phyloP scores from a whole-genome alignment of 1,140 invertebrate genomes.

The Samia ricini region DNA sequence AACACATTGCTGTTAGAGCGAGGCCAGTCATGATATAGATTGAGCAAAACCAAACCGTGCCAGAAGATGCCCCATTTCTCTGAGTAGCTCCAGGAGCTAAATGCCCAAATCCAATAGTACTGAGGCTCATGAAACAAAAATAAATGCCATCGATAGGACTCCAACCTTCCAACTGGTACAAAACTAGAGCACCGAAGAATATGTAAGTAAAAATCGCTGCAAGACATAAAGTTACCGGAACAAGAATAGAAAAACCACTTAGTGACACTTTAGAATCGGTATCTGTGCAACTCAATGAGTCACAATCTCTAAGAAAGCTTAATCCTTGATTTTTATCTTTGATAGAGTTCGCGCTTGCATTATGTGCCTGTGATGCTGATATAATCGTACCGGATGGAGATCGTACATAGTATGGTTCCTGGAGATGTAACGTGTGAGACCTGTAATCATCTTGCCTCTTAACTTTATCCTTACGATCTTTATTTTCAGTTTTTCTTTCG shows the following conservation, averaged over 20 bases:
- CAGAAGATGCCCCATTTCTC: constrained; percentile 78
- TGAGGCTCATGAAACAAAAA: constrained; percentile 96
- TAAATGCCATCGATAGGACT: constrained; percentile 93
- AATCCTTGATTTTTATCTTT: constrained; percentile 75
- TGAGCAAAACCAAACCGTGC: constrained; percentile 93
- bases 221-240: constrained; percentile 87
- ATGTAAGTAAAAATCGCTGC: constrained; percentile 91
- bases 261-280: constrained; percentile 86
- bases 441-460: constrained; percentile 86
- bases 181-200: constrained; percentile 90
- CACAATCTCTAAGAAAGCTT: constrained; percentile 77
- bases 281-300: constrained; percentile 84
- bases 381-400: constrained; percentile 81
- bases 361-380: constrained; percentile 74
- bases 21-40: constrained; percentile 97
- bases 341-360: constrained; percentile 77
- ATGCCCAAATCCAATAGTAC: constrained; percentile 95
- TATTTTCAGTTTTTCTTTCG: constrained; percentile 87
- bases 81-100: constrained; percentile 89
- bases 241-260: constrained; percentile 85
- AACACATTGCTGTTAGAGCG: constrained; percentile 98
- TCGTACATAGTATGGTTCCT: constrained; percentile 89
- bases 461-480: constrained; percentile 86
- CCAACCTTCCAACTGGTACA: constrained; percentile 93
- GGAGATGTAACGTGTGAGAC: constrained; percentile 83